phyloP scores from a whole-genome alignment of 2,797 vertebrate genomes.

The Austrolebias charrua region DNA sequence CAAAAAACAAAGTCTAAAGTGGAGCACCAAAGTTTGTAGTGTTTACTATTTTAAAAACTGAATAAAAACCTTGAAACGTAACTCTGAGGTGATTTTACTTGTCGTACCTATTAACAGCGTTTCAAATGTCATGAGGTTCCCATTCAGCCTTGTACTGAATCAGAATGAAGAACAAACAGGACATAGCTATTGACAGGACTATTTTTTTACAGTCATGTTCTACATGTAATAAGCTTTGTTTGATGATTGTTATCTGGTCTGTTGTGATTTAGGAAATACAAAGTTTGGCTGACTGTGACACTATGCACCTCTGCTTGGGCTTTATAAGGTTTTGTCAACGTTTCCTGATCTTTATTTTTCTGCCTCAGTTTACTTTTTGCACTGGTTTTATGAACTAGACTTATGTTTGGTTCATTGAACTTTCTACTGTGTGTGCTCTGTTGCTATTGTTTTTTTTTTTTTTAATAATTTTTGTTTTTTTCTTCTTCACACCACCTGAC shows the following conservation, averaged over 20 bases:
- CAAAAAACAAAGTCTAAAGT: constrained; percentile 1
- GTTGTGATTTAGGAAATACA: no score
- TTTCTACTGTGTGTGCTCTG: no score
- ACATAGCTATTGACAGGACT: not conserved
- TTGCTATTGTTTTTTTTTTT: no score
- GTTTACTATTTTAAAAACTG: not conserved
- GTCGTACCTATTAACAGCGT: not conserved
- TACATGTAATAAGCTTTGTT: not conserved
- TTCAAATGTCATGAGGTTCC: not conserved
- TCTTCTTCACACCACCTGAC: no score
- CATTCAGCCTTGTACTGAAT: not conserved
- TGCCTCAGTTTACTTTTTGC: not conserved
- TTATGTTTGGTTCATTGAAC: no score
- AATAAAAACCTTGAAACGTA: not conserved
- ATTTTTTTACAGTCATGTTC: not conserved
- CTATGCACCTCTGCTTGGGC: no score
- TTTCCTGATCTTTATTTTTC: not conserved
- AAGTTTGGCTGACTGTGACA: not conserved
- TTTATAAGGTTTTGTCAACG: not conserved
- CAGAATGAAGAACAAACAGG: not conserved
- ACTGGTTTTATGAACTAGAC: no score
- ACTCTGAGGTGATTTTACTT: not conserved
- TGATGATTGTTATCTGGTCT: not conserved
- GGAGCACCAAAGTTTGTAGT: not conserved
- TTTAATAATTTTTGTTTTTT: no score